Base-by-base conservation (phyloP, 2,888 invertebrate species). In the Chymomyza amoena region DNA sequence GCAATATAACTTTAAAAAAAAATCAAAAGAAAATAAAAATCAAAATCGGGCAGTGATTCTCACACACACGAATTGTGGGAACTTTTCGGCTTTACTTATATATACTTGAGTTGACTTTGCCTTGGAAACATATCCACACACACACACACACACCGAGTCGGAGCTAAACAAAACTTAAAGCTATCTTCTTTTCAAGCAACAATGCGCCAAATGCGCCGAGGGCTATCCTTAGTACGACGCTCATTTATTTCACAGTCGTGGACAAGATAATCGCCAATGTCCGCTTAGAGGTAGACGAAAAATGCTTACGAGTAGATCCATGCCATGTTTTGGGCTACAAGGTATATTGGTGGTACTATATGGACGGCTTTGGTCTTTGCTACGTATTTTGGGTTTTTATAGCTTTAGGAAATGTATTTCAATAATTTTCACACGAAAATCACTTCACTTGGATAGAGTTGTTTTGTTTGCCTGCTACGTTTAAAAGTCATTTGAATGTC, bases 221-320 rank as follows among this genome's bases (percentile, higher is more conserved):
- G 84, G 84, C 81, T 61, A 73, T 86, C 80, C 81, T 78, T 75
- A 84, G 87, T 86, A 78, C 81, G 84, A 81, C 76, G 84, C 88
- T 88, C 84, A 85, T 85, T 85, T 85, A 88, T 85, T 85, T 88
- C 84, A 86, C 88, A 85, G 84, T 85, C 84, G 84, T 85, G 84
- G 84, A 85, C 84, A 85, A 85, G 88, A 85, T 85, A 85, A 85
- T 85, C 84, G 84, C 87, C 84, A 88, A 85, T 85, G 84, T 85
- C 84, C 84, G 88, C 87, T 88, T 85, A 78, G 79, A 84, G 87
- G 80, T 77, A 87, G 73, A 84, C 70, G 32, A 59, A 25, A 25
- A 59, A 32, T 45, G 39, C 39, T 45, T 45, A 45, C 39, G 39
- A 45, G 39, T 45, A 45, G 39, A 45, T 45, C 39, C 39, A 45